phyloP scores from a whole-genome alignment of 2,113 vertebrate genomes.

The Pipra filicauda region DNA sequence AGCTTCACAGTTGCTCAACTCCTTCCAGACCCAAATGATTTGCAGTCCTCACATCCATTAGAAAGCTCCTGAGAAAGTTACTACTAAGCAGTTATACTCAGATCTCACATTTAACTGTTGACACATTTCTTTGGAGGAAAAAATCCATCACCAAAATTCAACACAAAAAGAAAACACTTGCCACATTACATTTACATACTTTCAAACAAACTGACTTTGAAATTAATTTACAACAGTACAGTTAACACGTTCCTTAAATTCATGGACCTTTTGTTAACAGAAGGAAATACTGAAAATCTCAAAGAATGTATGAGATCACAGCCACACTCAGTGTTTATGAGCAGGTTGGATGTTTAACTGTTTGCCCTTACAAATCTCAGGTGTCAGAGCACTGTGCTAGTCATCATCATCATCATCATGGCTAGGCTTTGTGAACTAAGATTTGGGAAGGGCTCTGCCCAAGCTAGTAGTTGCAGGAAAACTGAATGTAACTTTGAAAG shows the following conservation, averaged over 20 bases:
- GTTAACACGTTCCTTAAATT: background rate
- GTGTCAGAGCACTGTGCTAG: background rate
- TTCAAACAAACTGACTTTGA: background rate
- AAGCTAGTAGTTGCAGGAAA: background rate
- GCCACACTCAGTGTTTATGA: background rate
- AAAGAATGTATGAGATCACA: background rate
- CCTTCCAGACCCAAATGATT: slow-evolving; percentile 59
- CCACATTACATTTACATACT: background rate
- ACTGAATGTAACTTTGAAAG: background rate
- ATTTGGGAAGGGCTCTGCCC: too few species aligned
- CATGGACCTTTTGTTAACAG: background rate
- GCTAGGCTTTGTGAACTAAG: too few species aligned
- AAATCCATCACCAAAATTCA: background rate
- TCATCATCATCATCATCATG: too few species aligned
- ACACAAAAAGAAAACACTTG: background rate
- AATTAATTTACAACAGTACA: background rate
- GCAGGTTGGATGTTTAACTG: background rate
- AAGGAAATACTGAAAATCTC: background rate
- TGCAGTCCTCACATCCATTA: slow-evolving; percentile 21
- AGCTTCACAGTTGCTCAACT: slow-evolving; percentile 61
- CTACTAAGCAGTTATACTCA: slow-evolving; percentile 25
- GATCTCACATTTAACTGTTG: slow-evolving; percentile 23
- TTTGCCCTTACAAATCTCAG: background rate
- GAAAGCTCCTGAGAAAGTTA: slow-evolving; percentile 16
- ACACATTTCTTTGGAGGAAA: background rate